Conservation (phyloP, 2,113 vertebrate species). For the Hiodon tergisus region DNA sequence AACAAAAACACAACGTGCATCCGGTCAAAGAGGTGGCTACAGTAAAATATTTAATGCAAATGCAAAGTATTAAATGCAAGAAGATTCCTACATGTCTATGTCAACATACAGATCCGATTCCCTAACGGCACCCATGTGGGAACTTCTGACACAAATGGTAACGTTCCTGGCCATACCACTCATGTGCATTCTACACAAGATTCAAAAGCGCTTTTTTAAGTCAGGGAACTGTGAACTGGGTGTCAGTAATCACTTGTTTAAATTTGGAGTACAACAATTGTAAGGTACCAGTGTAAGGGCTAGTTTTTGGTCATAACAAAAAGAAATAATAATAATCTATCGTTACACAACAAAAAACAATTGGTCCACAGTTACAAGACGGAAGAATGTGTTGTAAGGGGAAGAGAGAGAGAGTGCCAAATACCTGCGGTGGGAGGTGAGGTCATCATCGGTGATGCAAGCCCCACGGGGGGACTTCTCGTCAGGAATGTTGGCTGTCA, state of each 20-base stretch:
- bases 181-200: too few species aligned
- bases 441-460: constrained; percentile 77
- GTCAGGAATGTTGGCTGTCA: constrained; percentile 86
- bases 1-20: constrained; percentile 9
- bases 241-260: too few species aligned
- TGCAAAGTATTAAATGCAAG: too few species aligned
- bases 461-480: constrained; percentile 75
- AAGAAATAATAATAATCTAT: neutral
- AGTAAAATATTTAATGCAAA: too few species aligned
- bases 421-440: constrained; percentile 82
- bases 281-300: neutral
- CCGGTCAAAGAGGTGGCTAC: neutral
- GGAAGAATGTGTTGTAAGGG: neutral
- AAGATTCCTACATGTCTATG: neutral
- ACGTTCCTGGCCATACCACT: too few species aligned
- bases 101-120: too few species aligned
- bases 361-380: neutral
- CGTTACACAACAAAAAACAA: too few species aligned
- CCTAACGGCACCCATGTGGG: too few species aligned
- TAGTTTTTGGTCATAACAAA: neutral
- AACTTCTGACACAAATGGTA: too few species aligned
- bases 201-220: too few species aligned
- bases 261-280: too few species aligned
- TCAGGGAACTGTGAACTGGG: too few species aligned
- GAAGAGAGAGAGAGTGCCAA: neutral